phyloP scores from a whole-genome alignment of 2,888 invertebrate species.

The Lapara coniferarum region DNA sequence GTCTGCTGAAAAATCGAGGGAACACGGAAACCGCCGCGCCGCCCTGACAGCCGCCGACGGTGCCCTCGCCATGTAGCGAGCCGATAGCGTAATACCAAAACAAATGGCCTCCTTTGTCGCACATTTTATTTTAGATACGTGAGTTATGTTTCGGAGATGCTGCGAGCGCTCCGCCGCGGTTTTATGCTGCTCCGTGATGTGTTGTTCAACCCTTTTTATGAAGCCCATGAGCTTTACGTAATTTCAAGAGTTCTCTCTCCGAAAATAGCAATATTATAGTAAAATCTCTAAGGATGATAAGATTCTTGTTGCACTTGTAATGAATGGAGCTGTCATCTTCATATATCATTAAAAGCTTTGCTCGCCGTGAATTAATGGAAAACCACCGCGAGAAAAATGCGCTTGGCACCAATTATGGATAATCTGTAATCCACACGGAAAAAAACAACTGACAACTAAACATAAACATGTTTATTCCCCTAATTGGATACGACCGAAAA shows the following conservation, averaged over 20 bases:
- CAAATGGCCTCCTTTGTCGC: conserved; percentile 72
- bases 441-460: not conserved
- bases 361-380: conserved; percentile 3
- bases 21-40: conserved; percentile 43
- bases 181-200: conserved; percentile 43
- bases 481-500: conserved; percentile 10
- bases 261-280: not conserved
- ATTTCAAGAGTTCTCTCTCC: not conserved
- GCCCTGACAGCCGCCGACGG: conserved; percentile 44
- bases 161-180: conserved; percentile 52
- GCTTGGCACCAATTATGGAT: not conserved
- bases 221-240: not conserved
- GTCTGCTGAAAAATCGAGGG: conserved; percentile 59
- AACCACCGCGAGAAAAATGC: not conserved
- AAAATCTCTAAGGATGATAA: not conserved
- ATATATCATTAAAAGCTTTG: conserved; percentile 5
- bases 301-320: not conserved
- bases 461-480: not conserved
- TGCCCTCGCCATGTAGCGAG: conserved; percentile 51
- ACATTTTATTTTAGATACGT: conserved; percentile 67
- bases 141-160: conserved; percentile 65
- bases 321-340: not conserved
- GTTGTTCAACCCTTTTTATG: conserved; percentile 35
- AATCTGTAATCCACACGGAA: not conserved
- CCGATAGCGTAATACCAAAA: conserved; percentile 77